Evolutionary conservation across 2,888 invertebrate species (phyloP).

Genomic region (Smittia sp.): DNA sequence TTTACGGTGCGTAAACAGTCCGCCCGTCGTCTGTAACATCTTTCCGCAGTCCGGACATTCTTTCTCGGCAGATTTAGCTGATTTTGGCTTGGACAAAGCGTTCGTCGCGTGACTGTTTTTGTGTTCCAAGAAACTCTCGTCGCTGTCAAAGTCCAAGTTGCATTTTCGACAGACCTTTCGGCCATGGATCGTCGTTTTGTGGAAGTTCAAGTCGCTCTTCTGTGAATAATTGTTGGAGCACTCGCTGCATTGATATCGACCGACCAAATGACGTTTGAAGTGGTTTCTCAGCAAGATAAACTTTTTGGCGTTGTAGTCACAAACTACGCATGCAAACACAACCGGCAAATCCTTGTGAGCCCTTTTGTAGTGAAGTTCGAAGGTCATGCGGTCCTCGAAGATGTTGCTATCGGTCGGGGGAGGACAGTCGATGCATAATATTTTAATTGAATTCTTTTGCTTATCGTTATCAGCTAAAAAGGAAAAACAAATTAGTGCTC

Average conservation of each 20-base stretch:
- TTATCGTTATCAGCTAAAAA: slow-evolving; percentile 24
- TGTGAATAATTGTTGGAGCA: slow-evolving; percentile 45
- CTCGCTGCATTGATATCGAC: slow-evolving; percentile 49
- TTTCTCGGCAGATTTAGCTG: slow-evolving; percentile 5
- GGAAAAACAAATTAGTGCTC: too few relatives aligned
- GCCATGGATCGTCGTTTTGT: slow-evolving; percentile 49
- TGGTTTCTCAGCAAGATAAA: slow-evolving; percentile 22
- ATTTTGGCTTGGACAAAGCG: slow-evolving; percentile 45
- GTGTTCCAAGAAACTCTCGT: slow-evolving; percentile 50
- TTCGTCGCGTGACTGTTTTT: slow-evolving; percentile 51
- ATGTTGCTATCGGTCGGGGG: background rate
- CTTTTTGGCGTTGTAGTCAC: slow-evolving; percentile 28
- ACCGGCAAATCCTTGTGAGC: background rate
- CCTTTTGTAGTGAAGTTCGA: slow-evolving; percentile 1
- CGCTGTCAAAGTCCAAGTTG: slow-evolving; percentile 49
- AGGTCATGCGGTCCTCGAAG: slow-evolving; percentile 5
- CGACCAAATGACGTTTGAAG: slow-evolving; percentile 45
- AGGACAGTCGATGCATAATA: slow-evolving; percentile 15
- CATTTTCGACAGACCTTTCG: slow-evolving; percentile 50
- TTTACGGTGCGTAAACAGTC: slow-evolving; percentile 54
- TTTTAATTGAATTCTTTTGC: background rate
- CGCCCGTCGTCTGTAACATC: slow-evolving; percentile 52
- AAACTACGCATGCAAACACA: slow-evolving; percentile 16
- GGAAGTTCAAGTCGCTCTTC: slow-evolving; percentile 43
- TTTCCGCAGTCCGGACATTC: slow-evolving; percentile 53